Conservation (phyloP, 2,113 vertebrate species). For the Pungitius pungitius region DNA sequence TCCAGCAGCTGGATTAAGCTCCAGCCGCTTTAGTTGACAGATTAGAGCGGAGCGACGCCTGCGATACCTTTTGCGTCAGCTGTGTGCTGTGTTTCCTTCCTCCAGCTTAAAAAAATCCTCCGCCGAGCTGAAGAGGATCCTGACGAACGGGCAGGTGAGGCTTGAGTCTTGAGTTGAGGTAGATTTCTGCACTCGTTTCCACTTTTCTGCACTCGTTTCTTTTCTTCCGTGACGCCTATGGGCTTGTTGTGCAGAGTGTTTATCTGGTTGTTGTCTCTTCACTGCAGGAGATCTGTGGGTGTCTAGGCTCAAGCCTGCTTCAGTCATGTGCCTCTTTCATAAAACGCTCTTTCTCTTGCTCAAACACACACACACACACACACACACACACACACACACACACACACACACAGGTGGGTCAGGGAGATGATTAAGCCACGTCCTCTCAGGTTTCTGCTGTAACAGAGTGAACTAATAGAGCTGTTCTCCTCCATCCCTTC, state of each 20-base stretch:
- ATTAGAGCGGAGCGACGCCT: constrained; percentile 8
- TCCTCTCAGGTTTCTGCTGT: constrained; percentile 84
- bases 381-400: constrained; percentile 68
- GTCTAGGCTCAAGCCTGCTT: background rate
- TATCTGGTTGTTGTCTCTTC: constrained; percentile 79
- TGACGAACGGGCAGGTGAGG: constrained; percentile 94
- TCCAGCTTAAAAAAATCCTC: constrained; percentile 95
- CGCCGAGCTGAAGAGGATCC: constrained; percentile 95
- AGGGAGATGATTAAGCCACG: constrained; percentile 83
- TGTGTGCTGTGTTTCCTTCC: constrained; percentile 33
- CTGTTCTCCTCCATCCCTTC: constrained; percentile 38
- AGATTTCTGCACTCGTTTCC: constrained; percentile 65
- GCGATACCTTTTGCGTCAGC: background rate
- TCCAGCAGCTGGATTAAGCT: too few relatives aligned
- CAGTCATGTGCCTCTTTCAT: background rate
- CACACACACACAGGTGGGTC: constrained; percentile 78
- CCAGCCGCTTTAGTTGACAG: background rate
- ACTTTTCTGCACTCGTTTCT: constrained; percentile 83
- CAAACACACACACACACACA: constrained; percentile 60
- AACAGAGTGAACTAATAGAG: constrained; percentile 78
- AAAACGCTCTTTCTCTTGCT: constrained; percentile 61
- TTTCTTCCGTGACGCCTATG: constrained; percentile 77
- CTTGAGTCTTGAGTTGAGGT: constrained; percentile 13
- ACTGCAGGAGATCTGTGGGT: background rate
- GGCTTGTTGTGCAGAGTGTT: constrained; percentile 75